Conservation (phyloP, 1,140 invertebrate species). For the Hyphantria cunea region DNA sequence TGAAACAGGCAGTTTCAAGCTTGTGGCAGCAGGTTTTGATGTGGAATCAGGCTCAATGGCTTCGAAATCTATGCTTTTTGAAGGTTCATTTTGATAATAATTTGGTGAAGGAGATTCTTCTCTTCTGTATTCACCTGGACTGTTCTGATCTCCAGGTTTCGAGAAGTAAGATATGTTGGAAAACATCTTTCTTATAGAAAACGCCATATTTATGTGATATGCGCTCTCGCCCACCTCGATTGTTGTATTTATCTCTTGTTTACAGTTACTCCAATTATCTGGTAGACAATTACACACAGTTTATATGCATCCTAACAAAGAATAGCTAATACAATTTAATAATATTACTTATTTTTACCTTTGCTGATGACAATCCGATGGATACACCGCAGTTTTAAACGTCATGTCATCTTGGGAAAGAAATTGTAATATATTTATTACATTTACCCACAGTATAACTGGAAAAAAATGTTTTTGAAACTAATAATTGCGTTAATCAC, state of each 20-base stretch:
- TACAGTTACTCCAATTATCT: conserved; percentile 7
- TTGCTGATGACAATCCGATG: background rate
- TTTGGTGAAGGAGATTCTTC: background rate
- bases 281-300: conserved; percentile 1
- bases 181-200: conserved; percentile 66
- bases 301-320: background rate
- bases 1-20: conserved; percentile 54
- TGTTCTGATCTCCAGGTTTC: conserved; percentile 47
- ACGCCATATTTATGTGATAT: conserved; percentile 58
- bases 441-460: conserved; percentile 12
- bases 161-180: conserved; percentile 73
- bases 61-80: conserved; percentile 36
- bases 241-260: conserved; percentile 2
- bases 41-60: conserved; percentile 56
- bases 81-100: background rate
- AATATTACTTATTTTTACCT: background rate
- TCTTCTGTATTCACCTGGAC: background rate
- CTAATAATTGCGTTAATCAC: conserved; percentile 1
- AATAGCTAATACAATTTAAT: background rate
- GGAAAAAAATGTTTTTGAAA: conserved; percentile 18
- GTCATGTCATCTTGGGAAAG: background rate
- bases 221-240: background rate
- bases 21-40: conserved; percentile 45
- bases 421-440: background rate
- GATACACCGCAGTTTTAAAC: background rate